Evolutionary conservation across 2,797 vertebrate species (phyloP), one percentile per base, ranked within the genome.

Genomic region (Agapornis canus): DNA sequence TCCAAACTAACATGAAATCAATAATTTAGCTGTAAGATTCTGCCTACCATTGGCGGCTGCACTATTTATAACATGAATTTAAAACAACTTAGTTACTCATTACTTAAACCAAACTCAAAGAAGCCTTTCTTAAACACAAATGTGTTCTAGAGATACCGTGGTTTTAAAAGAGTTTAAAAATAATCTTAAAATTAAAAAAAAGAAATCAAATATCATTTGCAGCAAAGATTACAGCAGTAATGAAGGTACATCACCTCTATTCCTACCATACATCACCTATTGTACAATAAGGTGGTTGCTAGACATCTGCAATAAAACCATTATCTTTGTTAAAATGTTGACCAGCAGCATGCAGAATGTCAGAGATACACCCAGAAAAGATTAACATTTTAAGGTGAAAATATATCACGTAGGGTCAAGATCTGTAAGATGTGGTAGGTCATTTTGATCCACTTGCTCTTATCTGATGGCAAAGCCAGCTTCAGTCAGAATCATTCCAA

Each of bases 201-300:
- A 51, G n/a, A 27, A 20, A n/a, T 6, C 3, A 64, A 70, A 29
- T 23, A n/a, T 4, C 13, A 77, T 77, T 54, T 63, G 8, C 26
- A 88, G 20, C 5, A 71, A 78, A 52, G 12, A 54, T 42, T 43
- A 4, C 25, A 75, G 26, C 15, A 78, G 61, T 37, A 49, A 47
- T 39, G 18, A 8, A 70, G 7, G 7, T 21, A 31, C 4, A 63
- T 27, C 29, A 83, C 0, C 4, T 5, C 10, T 18, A 37, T 8
- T 48, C 17, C n/a, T n/a, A 45, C 35, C 35, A 35, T 35, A 35
- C 35, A 9, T 35, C 35, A 35, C 35, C 35, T 35, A 9, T 35
- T 35, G 35, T 61, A 45, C 9, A 23, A 32, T 81, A 89, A 19
- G 31, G 51, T 29, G 18, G 37, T 48, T 90, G 23, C 14, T 37